Conservation (phyloP, 2,113 vertebrate species). For the Oxyura jamaicensis region DNA sequence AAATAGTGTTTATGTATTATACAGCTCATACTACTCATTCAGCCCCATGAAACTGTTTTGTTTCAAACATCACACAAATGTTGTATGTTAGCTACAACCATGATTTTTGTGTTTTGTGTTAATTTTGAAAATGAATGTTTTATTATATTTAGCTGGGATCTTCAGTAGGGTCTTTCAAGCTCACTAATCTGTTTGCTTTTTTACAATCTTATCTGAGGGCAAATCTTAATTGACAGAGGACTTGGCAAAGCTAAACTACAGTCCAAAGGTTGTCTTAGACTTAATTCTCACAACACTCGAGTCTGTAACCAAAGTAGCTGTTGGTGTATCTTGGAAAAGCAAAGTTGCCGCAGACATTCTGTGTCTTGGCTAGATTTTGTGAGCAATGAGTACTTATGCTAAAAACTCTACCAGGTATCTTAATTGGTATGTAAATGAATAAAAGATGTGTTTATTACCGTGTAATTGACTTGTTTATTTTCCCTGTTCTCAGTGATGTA, state of each 20-base stretch:
- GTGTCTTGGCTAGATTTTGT: not conserved
- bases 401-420: slow-evolving; percentile 24
- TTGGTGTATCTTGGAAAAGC: not conserved
- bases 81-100: not conserved
- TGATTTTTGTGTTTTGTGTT: not conserved
- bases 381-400: not conserved
- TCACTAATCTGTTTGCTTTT: not conserved
- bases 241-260: not conserved
- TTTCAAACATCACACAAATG: not conserved
- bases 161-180: not conserved
- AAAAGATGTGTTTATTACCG: slow-evolving; percentile 39
- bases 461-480: slow-evolving; percentile 48
- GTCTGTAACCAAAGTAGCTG: not conserved
- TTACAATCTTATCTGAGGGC: not conserved
- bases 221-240: not conserved
- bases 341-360: not conserved
- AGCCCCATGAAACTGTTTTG: fast-evolving
- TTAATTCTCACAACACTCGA: not conserved
- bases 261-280: not conserved
- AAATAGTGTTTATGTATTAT: not conserved
- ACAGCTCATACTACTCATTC: not conserved
- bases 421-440: slow-evolving; percentile 40
- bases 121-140: not conserved
- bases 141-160: not conserved
- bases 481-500: not conserved